Percentiles rank a stretch among this genome's conserved stretches.
phyloP scores from a whole-genome alignment of 2,888 invertebrate genomes.

The Temnothorax ravouxi region DNA sequence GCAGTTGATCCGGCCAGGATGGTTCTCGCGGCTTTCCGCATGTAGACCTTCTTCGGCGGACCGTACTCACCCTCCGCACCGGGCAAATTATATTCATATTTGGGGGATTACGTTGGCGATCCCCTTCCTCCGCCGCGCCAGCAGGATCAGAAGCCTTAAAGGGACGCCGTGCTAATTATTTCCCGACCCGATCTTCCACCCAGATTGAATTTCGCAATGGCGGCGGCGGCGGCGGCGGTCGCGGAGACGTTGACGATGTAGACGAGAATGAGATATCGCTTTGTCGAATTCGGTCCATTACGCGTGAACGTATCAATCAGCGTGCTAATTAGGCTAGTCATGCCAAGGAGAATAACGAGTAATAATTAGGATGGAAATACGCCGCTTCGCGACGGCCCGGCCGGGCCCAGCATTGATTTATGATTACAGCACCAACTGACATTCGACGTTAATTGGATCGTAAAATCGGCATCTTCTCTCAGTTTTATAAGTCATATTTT shows the following conservation, averaged over 20 bases:
- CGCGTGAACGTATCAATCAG: constrained; percentile 44
- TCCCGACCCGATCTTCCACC: constrained; percentile 76
- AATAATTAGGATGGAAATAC: constrained; percentile 38
- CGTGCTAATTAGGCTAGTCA: constrained; percentile 62
- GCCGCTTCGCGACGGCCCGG: not conserved
- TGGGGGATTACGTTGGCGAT: constrained; percentile 83
- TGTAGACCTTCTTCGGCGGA: constrained; percentile 60
- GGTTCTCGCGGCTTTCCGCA: constrained; percentile 64
- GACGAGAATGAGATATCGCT: constrained; percentile 68
- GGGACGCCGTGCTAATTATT: constrained; percentile 84
- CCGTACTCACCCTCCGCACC: constrained; percentile 64
- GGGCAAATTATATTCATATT: constrained; percentile 85
- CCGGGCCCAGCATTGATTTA: constrained; percentile 18
- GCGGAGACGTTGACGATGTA: constrained; percentile 68
- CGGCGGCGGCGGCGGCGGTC: constrained; percentile 23
- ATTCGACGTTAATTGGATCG: constrained; percentile 32
- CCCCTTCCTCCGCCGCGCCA: constrained; percentile 64
- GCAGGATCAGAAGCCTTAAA: constrained; percentile 83
- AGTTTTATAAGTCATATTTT: constrained; percentile 23
- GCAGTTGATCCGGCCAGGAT: constrained; percentile 69
- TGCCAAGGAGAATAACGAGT: constrained; percentile 22
- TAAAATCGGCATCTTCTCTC: constrained; percentile 19
- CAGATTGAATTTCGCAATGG: constrained; percentile 82
- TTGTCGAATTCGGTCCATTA: constrained; percentile 55
- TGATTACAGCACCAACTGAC: constrained; percentile 24